Conservation (phyloP, 2,888 invertebrate genomes). For the Steinernema scapterisci region DNA sequence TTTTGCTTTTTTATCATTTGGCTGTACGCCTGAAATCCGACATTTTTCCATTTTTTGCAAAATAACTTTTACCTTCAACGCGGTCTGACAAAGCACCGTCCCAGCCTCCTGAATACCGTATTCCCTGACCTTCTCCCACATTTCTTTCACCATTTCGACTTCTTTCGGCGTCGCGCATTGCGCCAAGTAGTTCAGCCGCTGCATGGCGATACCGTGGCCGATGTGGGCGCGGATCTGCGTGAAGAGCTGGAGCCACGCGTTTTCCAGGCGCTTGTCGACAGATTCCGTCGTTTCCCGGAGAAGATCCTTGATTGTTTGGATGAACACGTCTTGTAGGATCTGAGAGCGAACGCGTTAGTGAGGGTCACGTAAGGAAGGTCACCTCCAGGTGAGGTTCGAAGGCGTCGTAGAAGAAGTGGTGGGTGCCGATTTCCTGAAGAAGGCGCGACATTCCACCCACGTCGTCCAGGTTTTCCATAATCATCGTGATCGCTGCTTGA, state of each 20-base stretch:
- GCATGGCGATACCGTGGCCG: constrained; percentile 57
- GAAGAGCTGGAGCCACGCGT: constrained; percentile 56
- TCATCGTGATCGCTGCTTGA: constrained; percentile 62
- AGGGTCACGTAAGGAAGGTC: not conserved
- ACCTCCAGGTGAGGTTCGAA: constrained; percentile 63
- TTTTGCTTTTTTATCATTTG: constrained; percentile 49
- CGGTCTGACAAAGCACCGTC: constrained; percentile 47
- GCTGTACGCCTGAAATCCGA: constrained; percentile 44
- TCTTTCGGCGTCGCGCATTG: constrained; percentile 57
- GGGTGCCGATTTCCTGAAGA: constrained; percentile 63
- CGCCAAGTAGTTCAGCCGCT: constrained; percentile 55
- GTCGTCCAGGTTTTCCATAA: constrained; percentile 66
- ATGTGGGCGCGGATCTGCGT: constrained; percentile 56
- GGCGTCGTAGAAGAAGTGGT: constrained; percentile 67
- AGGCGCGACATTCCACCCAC: constrained; percentile 43
- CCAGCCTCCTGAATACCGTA: constrained; percentile 55
- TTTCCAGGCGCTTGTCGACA: constrained; percentile 55
- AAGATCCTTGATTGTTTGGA: constrained; percentile 48
- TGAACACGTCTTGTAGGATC: constrained; percentile 56
- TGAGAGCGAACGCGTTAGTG: constrained; percentile 29
- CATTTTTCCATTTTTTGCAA: not conserved
- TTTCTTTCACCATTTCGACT: constrained; percentile 40
- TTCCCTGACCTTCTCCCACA: constrained; percentile 51
- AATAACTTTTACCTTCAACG: constrained; percentile 42
- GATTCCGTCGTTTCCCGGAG: constrained; percentile 44